These are phyloP conservation scores for Penaeus vannamei DNA, from an alignment of 1,140 invertebrate genomes.

Conservation along the genomic window DNA sequence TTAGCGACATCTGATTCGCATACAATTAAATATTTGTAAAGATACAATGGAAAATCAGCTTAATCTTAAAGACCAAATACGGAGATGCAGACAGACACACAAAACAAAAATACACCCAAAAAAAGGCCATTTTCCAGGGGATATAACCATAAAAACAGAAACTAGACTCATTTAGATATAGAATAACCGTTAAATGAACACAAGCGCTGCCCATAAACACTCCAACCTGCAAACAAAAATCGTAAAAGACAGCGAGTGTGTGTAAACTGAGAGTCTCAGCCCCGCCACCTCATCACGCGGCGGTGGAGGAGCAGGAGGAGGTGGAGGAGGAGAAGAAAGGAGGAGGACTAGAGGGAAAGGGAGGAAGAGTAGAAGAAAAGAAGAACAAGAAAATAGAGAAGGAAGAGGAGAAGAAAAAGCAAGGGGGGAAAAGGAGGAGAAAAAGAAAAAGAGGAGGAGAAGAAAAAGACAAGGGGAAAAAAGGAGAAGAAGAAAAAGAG, in stretches of 20 bases:
- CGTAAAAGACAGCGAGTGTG: not conserved
- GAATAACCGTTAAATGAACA: constrained; percentile 24
- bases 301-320: too few relatives aligned
- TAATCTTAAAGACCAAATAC: not conserved
- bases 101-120: constrained; percentile 7
- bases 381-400: not conserved
- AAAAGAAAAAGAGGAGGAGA: not conserved
- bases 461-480: not conserved
- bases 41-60: not conserved
- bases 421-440: not conserved
- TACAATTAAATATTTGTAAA: too few relatives aligned
- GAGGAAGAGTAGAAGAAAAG: not conserved
- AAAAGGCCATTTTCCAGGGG: not conserved
- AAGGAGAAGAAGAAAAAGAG: not conserved
- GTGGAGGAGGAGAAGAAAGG: not conserved
- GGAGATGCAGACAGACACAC: not conserved
- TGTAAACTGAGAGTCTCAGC: not conserved
- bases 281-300: too few relatives aligned
- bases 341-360: not conserved
- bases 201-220: not conserved
- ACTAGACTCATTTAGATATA: constrained; percentile 27
- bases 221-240: constrained; percentile 23
- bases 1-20: too few relatives aligned
- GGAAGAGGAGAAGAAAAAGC: not conserved
- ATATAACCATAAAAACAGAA: constrained; percentile 23